Percentiles rank a stretch among this genome's conserved stretches.
Conservation (phyloP, 1,140 invertebrate species). For the Lordiphosa mommai region DNA sequence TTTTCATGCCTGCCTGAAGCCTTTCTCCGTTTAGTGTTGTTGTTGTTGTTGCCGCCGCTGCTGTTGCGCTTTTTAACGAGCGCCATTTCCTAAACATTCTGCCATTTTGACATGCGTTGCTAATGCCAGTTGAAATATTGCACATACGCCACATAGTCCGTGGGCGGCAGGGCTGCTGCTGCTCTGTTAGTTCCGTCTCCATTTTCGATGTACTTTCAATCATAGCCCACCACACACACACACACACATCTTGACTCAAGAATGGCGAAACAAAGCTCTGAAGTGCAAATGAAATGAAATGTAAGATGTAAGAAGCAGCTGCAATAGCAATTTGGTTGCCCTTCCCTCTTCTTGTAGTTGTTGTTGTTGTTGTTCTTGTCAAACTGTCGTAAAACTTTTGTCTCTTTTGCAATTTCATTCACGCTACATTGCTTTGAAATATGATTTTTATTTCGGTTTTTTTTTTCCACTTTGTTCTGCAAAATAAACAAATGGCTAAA, state of each 20-base stretch:
- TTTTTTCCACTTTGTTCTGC: not conserved
- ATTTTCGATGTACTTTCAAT: conserved; percentile 44
- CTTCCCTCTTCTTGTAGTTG: not conserved
- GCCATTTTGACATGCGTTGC: conserved; percentile 29
- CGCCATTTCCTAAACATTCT: conserved; percentile 30
- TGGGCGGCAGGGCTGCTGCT: not conserved
- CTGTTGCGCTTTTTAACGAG: conserved; percentile 53
- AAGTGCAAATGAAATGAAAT: conserved; percentile 53
- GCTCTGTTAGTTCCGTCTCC: conserved; percentile 18
- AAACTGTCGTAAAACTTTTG: conserved; percentile 39
- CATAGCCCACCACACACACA: conserved; percentile 20
- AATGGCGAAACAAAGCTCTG: conserved; percentile 44
- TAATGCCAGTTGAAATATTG: conserved; percentile 42
- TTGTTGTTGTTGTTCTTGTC: conserved; percentile 17
- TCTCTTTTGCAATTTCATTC: conserved; percentile 43
- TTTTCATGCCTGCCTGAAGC: conserved; percentile 38
- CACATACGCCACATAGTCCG: conserved; percentile 41
- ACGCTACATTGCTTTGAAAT: conserved; percentile 36
- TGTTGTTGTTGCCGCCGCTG: conserved; percentile 20
- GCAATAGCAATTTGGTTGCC: conserved; percentile 20
- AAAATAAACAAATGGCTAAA: conserved; percentile 13
- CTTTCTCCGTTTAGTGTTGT: conserved; percentile 14
- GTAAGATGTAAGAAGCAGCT: conserved; percentile 3
- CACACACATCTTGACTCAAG: conserved; percentile 7
- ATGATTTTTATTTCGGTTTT: conserved; percentile 33